Evolutionary conservation across 2,888 invertebrate species (phyloP).

Genomic region (Drosophila cracens): DNA sequence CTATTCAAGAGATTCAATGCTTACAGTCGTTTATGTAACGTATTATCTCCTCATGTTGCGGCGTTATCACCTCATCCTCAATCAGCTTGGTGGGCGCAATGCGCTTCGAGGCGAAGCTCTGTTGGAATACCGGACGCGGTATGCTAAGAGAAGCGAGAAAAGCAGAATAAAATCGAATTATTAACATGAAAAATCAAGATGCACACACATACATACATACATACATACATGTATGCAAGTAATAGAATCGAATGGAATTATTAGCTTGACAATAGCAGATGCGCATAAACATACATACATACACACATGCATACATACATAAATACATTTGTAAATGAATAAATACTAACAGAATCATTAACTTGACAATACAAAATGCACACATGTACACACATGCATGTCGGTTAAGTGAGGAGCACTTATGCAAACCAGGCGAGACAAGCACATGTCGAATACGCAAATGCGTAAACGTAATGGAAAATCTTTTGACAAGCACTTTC

Average conservation of each 20-base stretch:
- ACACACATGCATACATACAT: background rate
- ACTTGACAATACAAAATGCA: background rate
- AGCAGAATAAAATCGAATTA: constrained; percentile 73
- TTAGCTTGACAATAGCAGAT: background rate
- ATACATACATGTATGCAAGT: background rate
- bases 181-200: constrained; percentile 24
- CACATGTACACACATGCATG: background rate
- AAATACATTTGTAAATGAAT: background rate
- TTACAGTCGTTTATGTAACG: constrained; percentile 94
- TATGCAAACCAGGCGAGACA: constrained; percentile 50
- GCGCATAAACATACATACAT: background rate
- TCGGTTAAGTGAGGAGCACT: constrained; percentile 23
- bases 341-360: constrained; percentile 13
- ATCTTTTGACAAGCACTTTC: constrained; percentile 19
- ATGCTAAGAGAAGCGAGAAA: constrained; percentile 86
- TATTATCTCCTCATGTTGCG: constrained; percentile 94
- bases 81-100: constrained; percentile 84
- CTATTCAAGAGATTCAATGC: constrained; percentile 76
- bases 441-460: constrained; percentile 58
- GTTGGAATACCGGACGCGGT: constrained; percentile 92
- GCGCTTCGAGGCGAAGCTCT: constrained; percentile 78
- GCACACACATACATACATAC: background rate
- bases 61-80: constrained; percentile 87
- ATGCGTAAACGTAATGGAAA: constrained; percentile 57
- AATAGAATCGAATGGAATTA: background rate